These are phyloP conservation scores for Tanytarsus gracilentus DNA, from an alignment of 2,888 invertebrate genomes.

Conservation along the genomic window DNA sequence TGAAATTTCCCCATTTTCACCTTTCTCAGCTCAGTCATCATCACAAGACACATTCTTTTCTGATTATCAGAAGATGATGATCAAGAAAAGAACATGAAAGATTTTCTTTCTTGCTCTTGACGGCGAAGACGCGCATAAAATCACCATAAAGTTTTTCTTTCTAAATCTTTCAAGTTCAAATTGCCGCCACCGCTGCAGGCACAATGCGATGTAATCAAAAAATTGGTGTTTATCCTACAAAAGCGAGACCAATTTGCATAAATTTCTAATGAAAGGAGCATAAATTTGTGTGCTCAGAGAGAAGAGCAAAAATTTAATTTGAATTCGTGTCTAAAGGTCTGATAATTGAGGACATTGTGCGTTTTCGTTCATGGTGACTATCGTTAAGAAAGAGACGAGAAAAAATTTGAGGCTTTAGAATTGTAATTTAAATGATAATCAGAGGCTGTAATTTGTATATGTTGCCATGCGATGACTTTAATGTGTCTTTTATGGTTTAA, in stretches of 20 bases:
- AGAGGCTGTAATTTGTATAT: too few species aligned
- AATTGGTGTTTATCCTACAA: conserved; percentile 8
- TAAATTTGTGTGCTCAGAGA: neutral
- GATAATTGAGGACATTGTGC: neutral
- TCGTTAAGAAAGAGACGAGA: too few species aligned
- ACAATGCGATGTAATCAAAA: conserved; percentile 18
- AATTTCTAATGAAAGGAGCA: conserved; percentile 10
- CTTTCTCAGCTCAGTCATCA: too few species aligned
- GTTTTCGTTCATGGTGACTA: neutral
- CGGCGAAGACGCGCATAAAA: neutral
- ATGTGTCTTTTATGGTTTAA: too few species aligned
- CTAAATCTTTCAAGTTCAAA: neutral
- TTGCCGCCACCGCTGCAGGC: neutral
- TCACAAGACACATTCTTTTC: too few species aligned
- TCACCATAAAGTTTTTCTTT: neutral
- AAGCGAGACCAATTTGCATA: conserved; percentile 4
- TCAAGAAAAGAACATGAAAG: neutral
- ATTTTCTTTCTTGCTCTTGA: neutral
- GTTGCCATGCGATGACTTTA: too few species aligned
- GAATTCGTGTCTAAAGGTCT: neutral
- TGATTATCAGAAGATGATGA: neutral
- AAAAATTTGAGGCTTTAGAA: too few species aligned
- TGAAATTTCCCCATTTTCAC: neutral
- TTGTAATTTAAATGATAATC: too few species aligned
- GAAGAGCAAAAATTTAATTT: neutral